Evolutionary conservation across 2,113 vertebrate species (phyloP).

Genomic region (Lethenteron camtschaticum): DNA sequence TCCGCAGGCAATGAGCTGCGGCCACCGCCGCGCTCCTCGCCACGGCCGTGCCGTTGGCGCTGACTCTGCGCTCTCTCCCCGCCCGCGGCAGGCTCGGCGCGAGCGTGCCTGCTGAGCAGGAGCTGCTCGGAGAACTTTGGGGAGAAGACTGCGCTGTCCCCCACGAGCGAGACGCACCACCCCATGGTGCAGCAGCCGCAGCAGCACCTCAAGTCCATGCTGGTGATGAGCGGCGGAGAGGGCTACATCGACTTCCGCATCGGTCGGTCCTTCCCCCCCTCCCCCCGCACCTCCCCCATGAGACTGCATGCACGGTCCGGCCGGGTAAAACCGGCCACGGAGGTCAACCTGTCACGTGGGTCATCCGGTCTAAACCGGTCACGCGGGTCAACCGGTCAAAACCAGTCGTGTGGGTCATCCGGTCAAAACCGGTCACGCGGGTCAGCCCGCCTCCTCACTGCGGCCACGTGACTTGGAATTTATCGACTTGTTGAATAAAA

Average conservation of each 20-base stretch:
- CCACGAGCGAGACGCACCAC: too few species aligned
- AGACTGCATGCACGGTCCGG: too few species aligned
- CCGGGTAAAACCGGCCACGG: background rate
- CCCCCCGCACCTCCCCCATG: background rate
- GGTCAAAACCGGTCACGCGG: background rate
- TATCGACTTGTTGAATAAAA: too few species aligned
- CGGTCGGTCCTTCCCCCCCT: slow-evolving; percentile 27
- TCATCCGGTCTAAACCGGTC: background rate
- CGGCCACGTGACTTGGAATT: too few species aligned
- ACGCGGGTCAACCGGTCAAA: too few species aligned
- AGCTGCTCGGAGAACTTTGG: background rate
- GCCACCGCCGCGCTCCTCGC: too few species aligned
- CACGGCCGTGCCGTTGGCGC: too few species aligned
- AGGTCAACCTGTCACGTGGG: too few species aligned
- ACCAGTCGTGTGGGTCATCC: background rate
- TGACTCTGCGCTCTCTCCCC: background rate
- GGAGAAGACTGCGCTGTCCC: background rate
- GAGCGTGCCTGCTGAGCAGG: background rate
- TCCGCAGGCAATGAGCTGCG: too few species aligned
- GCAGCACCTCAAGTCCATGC: slow-evolving; percentile 43
- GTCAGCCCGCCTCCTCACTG: background rate
- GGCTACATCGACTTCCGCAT: slow-evolving; percentile 97
- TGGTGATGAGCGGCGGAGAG: slow-evolving; percentile 86
- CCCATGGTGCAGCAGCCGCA: background rate
- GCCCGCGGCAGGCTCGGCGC: background rate